A percentile compares a stretch with the other conserved stretches of the same genome.
phyloP scores from a whole-genome alignment of 2,888 invertebrate genomes.

The Trichacis sp. region DNA sequence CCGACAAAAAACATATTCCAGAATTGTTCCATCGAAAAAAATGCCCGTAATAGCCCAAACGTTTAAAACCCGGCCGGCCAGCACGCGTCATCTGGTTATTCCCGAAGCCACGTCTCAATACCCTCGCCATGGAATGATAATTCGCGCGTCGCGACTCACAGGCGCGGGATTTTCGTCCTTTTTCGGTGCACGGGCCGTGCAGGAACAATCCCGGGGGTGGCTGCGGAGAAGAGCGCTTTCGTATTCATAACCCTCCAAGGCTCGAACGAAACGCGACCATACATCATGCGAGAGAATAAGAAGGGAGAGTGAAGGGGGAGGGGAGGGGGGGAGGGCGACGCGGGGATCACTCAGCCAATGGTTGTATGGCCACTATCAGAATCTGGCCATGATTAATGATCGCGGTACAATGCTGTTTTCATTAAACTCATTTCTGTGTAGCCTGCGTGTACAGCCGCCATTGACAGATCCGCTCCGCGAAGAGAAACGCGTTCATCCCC shows the following conservation, averaged over 20 bases:
- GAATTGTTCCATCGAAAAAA: too few species aligned
- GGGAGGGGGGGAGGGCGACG: slow-evolving; percentile 31
- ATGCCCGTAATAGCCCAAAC: too few species aligned
- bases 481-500: slow-evolving; percentile 51
- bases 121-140: too few species aligned
- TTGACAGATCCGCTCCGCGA: slow-evolving; percentile 46
- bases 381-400: slow-evolving; percentile 67
- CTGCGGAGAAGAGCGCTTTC: slow-evolving; percentile 49
- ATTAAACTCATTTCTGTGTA: slow-evolving; percentile 67
- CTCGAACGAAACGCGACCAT: slow-evolving; percentile 57
- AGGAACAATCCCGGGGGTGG: slow-evolving; percentile 26
- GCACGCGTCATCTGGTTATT: neutral
- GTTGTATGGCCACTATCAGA: slow-evolving; percentile 65
- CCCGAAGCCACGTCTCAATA: too few species aligned
- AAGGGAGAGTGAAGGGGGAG: slow-evolving; percentile 27
- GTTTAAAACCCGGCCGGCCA: too few species aligned
- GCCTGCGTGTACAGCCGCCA: slow-evolving; percentile 52
- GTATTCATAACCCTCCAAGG: slow-evolving; percentile 55
- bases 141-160: too few species aligned
- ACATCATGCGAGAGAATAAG: slow-evolving; percentile 52
- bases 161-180: slow-evolving; percentile 29
- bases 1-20: too few species aligned
- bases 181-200: slow-evolving; percentile 23
- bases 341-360: slow-evolving; percentile 42
- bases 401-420: slow-evolving; percentile 67